phyloP scores from a whole-genome alignment of 2,888 invertebrate genomes.

The Orthosia incerta region DNA sequence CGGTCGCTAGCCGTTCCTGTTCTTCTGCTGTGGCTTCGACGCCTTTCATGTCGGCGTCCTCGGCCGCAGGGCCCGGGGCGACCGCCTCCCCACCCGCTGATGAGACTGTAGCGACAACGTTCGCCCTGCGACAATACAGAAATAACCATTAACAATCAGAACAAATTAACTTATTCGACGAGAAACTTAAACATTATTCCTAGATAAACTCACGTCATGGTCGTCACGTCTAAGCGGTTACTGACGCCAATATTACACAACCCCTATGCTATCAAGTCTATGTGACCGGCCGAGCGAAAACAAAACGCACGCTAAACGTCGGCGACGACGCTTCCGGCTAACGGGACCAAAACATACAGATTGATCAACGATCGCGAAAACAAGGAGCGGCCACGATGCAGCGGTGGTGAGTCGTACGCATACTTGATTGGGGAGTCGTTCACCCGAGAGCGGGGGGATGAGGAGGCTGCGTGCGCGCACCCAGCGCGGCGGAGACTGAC shows the following conservation, averaged over 20 bases:
- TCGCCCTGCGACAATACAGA: slow-evolving; percentile 85
- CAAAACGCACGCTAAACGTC: slow-evolving; percentile 79
- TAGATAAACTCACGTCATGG: slow-evolving; percentile 85
- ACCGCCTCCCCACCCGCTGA: slow-evolving; percentile 83
- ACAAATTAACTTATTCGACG: slow-evolving; percentile 23
- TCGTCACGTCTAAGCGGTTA: slow-evolving; percentile 62
- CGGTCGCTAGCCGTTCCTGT: slow-evolving; percentile 87
- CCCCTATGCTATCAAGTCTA: slow-evolving; percentile 69
- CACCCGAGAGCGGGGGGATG: slow-evolving; percentile 66
- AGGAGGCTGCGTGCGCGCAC: slow-evolving; percentile 89
- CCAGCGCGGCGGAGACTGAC: slow-evolving; percentile 86
- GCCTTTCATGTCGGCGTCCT: slow-evolving; percentile 88
- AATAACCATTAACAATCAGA: slow-evolving; percentile 59
- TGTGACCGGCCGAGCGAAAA: slow-evolving; percentile 75
- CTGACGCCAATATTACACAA: slow-evolving; percentile 67
- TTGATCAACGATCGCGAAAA: slow-evolving; percentile 74
- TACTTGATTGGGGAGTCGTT: slow-evolving; percentile 74
- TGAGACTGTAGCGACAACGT: slow-evolving; percentile 79
- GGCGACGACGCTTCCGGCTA: slow-evolving; percentile 78
- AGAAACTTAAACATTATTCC: slow-evolving; percentile 21
- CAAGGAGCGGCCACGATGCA: slow-evolving; percentile 66
- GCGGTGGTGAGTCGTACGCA: slow-evolving; percentile 72
- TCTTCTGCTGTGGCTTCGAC: slow-evolving; percentile 89
- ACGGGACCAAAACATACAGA: slow-evolving; percentile 74
- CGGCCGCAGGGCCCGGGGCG: slow-evolving; percentile 83